These are phyloP conservation scores for Ceyx margarethae DNA, from an alignment of 2,113 vertebrate species.

Conservation along the genomic window DNA sequence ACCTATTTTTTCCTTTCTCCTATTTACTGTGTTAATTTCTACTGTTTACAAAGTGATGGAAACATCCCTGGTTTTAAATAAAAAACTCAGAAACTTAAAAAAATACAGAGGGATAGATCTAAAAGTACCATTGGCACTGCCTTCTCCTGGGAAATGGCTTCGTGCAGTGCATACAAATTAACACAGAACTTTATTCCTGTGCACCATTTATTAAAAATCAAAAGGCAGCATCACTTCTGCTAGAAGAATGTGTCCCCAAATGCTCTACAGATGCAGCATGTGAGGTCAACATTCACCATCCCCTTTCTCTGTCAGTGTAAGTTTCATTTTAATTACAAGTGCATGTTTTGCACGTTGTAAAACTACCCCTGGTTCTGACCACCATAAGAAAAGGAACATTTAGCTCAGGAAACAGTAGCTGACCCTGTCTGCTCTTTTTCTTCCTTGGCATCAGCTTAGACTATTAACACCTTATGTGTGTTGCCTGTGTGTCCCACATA, in stretches of 20 bases:
- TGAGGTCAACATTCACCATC: conserved; percentile 21
- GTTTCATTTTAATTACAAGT: conserved; percentile 71
- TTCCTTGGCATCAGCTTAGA: conserved; percentile 68
- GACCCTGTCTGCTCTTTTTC: conserved; percentile 68
- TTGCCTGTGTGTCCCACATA: conserved; percentile 28
- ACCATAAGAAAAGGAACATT: conserved; percentile 69
- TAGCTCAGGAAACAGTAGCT: conserved; percentile 75
- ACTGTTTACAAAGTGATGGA: neutral
- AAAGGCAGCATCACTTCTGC: conserved; percentile 10
- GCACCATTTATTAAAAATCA: neutral
- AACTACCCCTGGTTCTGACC: conserved; percentile 46
- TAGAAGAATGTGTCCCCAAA: conserved; percentile 47
- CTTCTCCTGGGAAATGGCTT: neutral
- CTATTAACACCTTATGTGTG: conserved; percentile 68
- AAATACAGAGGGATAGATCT: neutral
- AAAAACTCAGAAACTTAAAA: neutral
- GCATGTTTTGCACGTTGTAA: conserved; percentile 63
- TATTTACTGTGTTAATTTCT: neutral
- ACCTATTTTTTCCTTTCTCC: neutral
- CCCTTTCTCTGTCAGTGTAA: conserved; percentile 62
- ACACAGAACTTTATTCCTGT: neutral
- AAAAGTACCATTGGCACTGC: neutral
- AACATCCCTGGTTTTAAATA: neutral
- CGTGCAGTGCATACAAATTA: neutral
- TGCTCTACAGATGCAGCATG: conserved; percentile 43